phyloP scores from a whole-genome alignment of 2,797 vertebrate species.

The Phyllotis vaccarum region DNA sequence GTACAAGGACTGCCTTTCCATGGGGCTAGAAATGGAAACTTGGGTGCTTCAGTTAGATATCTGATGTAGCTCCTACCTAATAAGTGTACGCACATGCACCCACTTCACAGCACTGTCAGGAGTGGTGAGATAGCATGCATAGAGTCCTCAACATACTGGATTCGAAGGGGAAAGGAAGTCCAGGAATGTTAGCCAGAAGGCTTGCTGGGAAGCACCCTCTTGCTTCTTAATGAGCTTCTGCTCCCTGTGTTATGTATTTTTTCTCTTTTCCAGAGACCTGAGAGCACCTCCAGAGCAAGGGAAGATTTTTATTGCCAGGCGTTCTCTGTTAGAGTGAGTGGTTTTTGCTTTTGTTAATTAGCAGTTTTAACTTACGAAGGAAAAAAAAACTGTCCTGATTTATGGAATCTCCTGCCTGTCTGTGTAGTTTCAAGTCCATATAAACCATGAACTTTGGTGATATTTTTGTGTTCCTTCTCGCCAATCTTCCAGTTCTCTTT shows the following conservation, averaged over 20 bases:
- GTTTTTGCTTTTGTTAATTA: conserved; percentile 55
- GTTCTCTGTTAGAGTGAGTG: conserved; percentile 97
- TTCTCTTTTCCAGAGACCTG: conserved; percentile 85
- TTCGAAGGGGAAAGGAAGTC: neutral
- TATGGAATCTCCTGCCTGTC: conserved; percentile 2
- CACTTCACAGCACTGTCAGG: neutral
- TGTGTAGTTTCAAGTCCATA: neutral
- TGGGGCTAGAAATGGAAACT: neutral
- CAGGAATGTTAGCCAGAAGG: neutral
- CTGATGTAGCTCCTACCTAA: neutral
- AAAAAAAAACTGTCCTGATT: neutral
- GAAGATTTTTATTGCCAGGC: conserved; percentile 94
- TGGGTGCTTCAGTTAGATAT: too few relatives aligned
- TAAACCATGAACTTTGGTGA: neutral
- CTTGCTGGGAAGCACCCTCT: neutral
- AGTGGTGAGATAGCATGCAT: neutral
- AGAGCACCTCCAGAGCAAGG: conserved; percentile 92
- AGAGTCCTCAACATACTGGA: neutral
- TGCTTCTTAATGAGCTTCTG: conserved; percentile 55
- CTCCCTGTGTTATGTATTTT: conserved; percentile 52
- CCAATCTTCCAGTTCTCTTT: conserved; percentile 2
- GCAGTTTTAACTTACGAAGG: conserved; percentile 22
- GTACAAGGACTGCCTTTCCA: neutral
- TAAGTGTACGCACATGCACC: neutral
- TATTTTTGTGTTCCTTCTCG: neutral